Evolutionary conservation across 2,113 vertebrate genomes (phyloP), one percentile per base, ranked within the genome.

Genomic region (Machaerirhynchus nigripectus): DNA sequence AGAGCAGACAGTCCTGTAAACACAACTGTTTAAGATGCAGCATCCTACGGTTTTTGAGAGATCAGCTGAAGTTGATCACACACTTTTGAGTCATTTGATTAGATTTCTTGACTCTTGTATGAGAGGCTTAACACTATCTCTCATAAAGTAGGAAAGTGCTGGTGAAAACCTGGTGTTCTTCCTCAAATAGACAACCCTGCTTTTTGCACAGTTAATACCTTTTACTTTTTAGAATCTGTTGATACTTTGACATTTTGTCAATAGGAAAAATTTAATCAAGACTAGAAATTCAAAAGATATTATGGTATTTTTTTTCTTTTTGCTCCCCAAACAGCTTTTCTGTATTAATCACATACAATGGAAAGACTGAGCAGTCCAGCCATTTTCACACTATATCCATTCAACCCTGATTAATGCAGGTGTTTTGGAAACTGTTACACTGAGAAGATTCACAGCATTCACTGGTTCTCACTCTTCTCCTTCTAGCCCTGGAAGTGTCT

Each of bases 361-460:
- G 53, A 81, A 95, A 84, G 50, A 23, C 44, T 31, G 42, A 70
- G 40, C 15, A 59, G 37, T 75, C 42, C 68, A 95, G 83, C 71
- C 57, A 52, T 85, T 89, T 70, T 80, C 87, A 85, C 85, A 81
- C 44, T 11, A 81, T n/a, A 67, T 60, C 31, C 68, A 53, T 56
- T 83, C 70, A 74, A 37, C 65, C 31, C 79, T 49, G 35, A 79
- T 87, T 89, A 95, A 77, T 63, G 80, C 53, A 94, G 86, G 91
- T 95, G 81, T 95, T 96, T 94, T 40, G 71, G 33, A 79, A 95
- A 71, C 78, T 88, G 95, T 92, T 79, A 95, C 35, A 56, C 60
- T 70, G 97, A 91, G 75, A 96, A 94, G 67, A 71, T 91, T 96
- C 93, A 91, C 89, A 95, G 39, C 52, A 57, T 79, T 95, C 61